Evolutionary conservation across 2,797 vertebrate species (phyloP), one percentile per base, ranked within the genome.

Genomic region (Craterocephalus amniculus): DNA sequence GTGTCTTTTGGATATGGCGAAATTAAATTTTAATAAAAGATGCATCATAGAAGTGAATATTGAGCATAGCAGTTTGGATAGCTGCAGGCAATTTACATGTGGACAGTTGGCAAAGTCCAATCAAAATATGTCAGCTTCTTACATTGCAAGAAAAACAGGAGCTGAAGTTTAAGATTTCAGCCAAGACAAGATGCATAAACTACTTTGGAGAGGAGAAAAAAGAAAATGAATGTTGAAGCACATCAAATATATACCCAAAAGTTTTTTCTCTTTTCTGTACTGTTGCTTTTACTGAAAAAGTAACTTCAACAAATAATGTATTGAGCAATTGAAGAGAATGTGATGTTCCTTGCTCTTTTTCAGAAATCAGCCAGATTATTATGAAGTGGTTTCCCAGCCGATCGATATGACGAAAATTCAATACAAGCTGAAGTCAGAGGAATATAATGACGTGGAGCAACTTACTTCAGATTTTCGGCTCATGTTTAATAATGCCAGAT

Each of bases 371-470:
- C 97, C 98, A 73, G 98, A 99, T 91, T 99, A 99, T 88, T 99
- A 99, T 79, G 97, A 99, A 87, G 94, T 96, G 70, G 96, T 99
- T 81, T 95, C 97, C 81, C 97, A 99, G 86, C 98, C 98, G 40
- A 99, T 99, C 67, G 98, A 99, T 87, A 95, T 99, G 94, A 97
- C 97, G 90, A 99, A 99, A 89, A 99, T 99, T 80, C 98, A 98
- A 63, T 96, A 98, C 81, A 99, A 99, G 88, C 91, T 99, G 62
- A 98, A 97, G 92, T 96, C 98, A 87, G 98, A 99, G 70, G 98
- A 99, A 68, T 99, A 99, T 75, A 96, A 95, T 81, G 96, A 98
- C 51, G 95, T 98, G 75, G 96, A 96, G 65, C 90, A 98, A 72
- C 93, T 99, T 70, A 97, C 97, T 59, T 93, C 96, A 77, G 98